Evolutionary conservation across 1,140 invertebrate genomes (phyloP).

Genomic region (Drosophila burlai): DNA sequence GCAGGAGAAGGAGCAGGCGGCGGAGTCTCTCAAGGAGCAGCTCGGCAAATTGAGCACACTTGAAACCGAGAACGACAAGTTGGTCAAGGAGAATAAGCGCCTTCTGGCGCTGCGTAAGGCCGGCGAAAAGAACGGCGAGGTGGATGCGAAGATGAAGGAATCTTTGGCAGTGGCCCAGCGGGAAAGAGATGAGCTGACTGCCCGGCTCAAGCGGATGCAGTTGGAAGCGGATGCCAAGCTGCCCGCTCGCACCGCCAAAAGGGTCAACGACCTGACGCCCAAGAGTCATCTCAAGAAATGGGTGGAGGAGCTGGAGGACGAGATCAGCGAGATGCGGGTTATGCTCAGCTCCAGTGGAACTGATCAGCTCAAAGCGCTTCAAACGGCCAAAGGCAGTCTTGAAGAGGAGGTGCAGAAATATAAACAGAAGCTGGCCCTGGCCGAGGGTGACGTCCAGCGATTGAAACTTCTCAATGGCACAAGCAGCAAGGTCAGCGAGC

Average conservation of each 20-base stretch:
- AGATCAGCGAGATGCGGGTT: conserved; percentile 77
- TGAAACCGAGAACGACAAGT: conserved; percentile 91
- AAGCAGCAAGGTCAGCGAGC: conserved; percentile 62
- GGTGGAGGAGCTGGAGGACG: conserved; percentile 84
- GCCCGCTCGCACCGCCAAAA: conserved; percentile 69
- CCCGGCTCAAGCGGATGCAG: conserved; percentile 70
- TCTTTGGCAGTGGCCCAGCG: conserved; percentile 55
- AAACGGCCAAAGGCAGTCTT: conserved; percentile 63
- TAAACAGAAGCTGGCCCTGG: conserved; percentile 67
- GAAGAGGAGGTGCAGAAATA: conserved; percentile 72
- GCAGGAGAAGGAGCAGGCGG: conserved; percentile 93
- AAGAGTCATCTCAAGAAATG: conserved; percentile 84
- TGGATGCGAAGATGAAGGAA: conserved; percentile 75
- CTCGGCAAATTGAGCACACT: conserved; percentile 88
- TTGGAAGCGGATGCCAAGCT: conserved; percentile 71
- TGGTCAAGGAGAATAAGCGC: conserved; percentile 90
- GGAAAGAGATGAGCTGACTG: conserved; percentile 71
- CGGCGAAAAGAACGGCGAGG: conserved; percentile 55
- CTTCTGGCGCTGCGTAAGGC: conserved; percentile 62
- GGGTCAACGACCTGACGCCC: conserved; percentile 77
- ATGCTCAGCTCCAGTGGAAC: conserved; percentile 62
- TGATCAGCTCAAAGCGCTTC: conserved; percentile 68
- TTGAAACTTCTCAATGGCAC: conserved; percentile 61
- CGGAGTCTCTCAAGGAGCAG: conserved; percentile 91
- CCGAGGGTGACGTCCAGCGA: conserved; percentile 75